Conservation (phyloP, 2,888 invertebrate species). For the Eumerus sabulonum region DNA sequence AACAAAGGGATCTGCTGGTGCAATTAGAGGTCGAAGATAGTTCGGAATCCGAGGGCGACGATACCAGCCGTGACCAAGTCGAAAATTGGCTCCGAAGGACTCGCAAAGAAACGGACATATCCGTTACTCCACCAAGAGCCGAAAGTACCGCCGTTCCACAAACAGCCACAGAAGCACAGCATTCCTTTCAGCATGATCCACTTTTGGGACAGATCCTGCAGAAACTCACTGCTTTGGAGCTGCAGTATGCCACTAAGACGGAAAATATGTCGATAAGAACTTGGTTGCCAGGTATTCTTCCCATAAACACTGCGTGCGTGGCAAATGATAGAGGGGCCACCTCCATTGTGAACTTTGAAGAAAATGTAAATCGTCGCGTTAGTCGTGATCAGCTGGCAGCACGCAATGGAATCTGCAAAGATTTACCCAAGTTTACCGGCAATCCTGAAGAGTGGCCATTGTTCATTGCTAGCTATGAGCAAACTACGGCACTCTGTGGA, state of each 20-base stretch:
- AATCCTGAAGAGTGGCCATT: conserved; percentile 53
- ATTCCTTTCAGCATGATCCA: neutral
- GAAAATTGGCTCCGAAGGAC: neutral
- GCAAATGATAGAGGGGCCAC: no score
- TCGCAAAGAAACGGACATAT: no score
- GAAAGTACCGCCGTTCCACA: no score
- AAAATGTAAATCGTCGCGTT: no score
- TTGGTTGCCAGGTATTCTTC: neutral
- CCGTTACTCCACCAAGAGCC: no score
- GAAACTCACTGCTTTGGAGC: neutral
- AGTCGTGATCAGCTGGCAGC: no score
- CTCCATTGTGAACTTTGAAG: neutral
- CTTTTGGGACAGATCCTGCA: neutral
- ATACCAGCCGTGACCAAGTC: neutral
- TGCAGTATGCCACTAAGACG: neutral
- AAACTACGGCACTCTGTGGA: conserved; percentile 47
- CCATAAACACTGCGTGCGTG: no score
- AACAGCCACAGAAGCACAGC: neutral
- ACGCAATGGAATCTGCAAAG: no score
- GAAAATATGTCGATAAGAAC: neutral
- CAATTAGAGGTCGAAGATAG: neutral
- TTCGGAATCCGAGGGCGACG: neutral
- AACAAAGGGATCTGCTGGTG: neutral
- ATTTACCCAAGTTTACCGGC: no score
- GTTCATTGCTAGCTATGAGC: conserved; percentile 42